Conservation (phyloP, 2,797 vertebrate species). For the Myotis myotis region DNA sequence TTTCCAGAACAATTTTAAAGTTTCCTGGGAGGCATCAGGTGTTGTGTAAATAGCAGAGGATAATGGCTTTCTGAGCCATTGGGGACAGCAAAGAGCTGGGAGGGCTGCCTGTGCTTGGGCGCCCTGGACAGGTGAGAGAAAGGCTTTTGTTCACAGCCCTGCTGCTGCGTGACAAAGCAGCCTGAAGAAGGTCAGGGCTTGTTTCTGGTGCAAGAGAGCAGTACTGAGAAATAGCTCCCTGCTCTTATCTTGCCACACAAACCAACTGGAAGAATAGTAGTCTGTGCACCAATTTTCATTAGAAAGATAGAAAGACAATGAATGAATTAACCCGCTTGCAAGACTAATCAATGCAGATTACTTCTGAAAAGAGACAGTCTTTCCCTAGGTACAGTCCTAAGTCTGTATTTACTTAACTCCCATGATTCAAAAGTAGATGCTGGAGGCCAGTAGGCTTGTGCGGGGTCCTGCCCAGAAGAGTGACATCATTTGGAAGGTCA, state of each 20-base stretch:
- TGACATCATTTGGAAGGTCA: not conserved
- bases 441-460: not conserved
- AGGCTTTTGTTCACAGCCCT: conserved; percentile 49
- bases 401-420: not conserved
- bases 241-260: not conserved
- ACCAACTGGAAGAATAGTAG: rapidly evolving
- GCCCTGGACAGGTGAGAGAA: conserved; percentile 11
- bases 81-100: not conserved
- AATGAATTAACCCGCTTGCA: not conserved
- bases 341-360: not conserved
- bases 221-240: not conserved
- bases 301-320: not conserved
- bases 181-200: not conserved
- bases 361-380: not conserved
- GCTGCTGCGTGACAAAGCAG: not conserved
- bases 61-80: not conserved
- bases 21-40: conserved; percentile 61
- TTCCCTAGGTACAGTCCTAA: not conserved
- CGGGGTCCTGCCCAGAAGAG: not conserved
- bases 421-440: not conserved
- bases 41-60: conserved; percentile 40
- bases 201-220: not conserved
- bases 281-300: rapidly evolving
- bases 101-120: not conserved
- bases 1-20: conserved; percentile 56